Evolutionary conservation across 2,113 vertebrate genomes (phyloP).

Genomic region (Otus sunia): DNA sequence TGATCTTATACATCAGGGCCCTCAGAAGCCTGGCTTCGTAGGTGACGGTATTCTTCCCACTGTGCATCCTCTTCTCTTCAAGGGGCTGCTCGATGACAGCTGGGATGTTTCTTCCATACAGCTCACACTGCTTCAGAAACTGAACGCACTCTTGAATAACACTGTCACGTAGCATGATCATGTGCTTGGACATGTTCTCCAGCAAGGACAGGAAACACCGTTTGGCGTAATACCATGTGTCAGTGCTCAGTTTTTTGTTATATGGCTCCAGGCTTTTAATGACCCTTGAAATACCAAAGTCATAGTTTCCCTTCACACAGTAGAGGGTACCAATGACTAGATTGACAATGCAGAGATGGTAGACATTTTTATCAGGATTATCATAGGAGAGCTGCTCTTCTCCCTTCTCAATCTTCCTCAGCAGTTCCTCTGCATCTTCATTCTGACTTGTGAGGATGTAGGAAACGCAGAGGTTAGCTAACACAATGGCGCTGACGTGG

Average conservation of each 20-base stretch:
- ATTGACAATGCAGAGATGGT: slow-evolving; percentile 97
- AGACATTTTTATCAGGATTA: slow-evolving; percentile 89
- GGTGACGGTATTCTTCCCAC: slow-evolving; percentile 92
- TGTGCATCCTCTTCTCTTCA: slow-evolving; percentile 86
- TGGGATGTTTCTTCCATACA: slow-evolving; percentile 84
- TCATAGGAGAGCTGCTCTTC: slow-evolving; percentile 92
- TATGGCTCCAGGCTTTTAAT: slow-evolving; percentile 97
- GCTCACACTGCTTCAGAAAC: slow-evolving; percentile 93
- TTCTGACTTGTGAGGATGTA: slow-evolving; percentile 97
- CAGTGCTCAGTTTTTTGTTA: slow-evolving; percentile 93
- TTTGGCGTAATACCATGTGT: slow-evolving; percentile 97
- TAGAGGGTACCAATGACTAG: slow-evolving; percentile 96
- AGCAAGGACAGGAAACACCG: slow-evolving; percentile 93
- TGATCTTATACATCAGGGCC: slow-evolving; percentile 89
- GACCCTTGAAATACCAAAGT: slow-evolving; percentile 94
- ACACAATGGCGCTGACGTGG: slow-evolving; percentile 89
- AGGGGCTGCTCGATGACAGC: slow-evolving; percentile 91
- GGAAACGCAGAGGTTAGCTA: slow-evolving; percentile 95
- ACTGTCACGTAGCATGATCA: slow-evolving; percentile 84
- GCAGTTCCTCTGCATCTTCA: slow-evolving; percentile 93
- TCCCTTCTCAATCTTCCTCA: slow-evolving; percentile 96
- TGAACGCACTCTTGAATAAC: slow-evolving; percentile 89
- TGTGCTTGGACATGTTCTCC: slow-evolving; percentile 97
- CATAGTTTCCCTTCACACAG: slow-evolving; percentile 95
- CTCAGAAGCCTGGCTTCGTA: slow-evolving; percentile 91